Conservation (phyloP, 2,113 vertebrate genomes). For the Takifugu flavidus region DNA sequence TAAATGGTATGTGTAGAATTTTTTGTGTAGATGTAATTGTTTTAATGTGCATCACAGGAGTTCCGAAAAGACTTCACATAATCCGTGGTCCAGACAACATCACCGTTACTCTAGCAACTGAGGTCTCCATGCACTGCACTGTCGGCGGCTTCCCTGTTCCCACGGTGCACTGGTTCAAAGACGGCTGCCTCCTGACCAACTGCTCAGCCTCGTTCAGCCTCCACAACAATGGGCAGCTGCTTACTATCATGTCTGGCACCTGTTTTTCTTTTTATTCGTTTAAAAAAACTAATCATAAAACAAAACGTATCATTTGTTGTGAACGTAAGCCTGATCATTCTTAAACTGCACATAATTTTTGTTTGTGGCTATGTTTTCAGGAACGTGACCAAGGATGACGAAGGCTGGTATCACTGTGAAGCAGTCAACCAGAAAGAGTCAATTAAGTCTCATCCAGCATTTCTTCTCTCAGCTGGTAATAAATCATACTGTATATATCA, state of each 20-base stretch:
- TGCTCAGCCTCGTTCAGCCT: conserved; percentile 55
- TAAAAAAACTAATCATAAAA: neutral
- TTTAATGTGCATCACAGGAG: conserved; percentile 31
- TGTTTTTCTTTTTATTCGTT: neutral
- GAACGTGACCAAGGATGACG: conserved; percentile 67
- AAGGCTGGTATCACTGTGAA: conserved; percentile 76
- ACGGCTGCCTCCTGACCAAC: conserved; percentile 60
- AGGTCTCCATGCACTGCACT: conserved; percentile 66
- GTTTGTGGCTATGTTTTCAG: conserved; percentile 48
- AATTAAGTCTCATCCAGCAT: conserved; percentile 61
- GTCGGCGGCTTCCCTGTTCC: conserved; percentile 71
- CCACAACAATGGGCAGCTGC: conserved; percentile 72
- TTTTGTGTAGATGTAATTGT: too few relatives aligned
- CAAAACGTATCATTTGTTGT: too few relatives aligned
- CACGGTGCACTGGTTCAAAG: conserved; percentile 78
- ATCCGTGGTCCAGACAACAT: conserved; percentile 68
- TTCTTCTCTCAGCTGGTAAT: conserved; percentile 71
- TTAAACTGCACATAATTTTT: neutral
- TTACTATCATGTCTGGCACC: conserved; percentile 70
- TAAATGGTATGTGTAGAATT: too few relatives aligned
- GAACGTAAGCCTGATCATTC: too few relatives aligned
- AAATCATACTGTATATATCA: neutral
- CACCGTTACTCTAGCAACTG: conserved; percentile 63
- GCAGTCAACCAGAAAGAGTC: conserved; percentile 61
- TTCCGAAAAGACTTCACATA: conserved; percentile 57